phyloP scores from a whole-genome alignment of 2,888 invertebrate species.

The Punctoribates punctum region DNA sequence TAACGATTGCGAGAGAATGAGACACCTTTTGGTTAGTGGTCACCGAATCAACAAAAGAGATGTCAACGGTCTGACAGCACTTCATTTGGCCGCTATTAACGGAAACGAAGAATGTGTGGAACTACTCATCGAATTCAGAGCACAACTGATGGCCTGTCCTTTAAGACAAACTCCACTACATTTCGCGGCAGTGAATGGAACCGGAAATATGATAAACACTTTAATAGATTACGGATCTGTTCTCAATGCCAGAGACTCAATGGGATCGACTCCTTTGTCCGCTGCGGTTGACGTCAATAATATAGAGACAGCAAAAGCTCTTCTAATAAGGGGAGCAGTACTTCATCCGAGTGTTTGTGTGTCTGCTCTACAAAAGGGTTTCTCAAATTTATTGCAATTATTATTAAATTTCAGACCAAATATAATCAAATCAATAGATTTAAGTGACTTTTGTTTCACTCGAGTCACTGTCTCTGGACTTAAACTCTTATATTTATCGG shows the following conservation, averaged over 20 bases:
- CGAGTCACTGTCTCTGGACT: neutral
- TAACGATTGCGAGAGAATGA: neutral
- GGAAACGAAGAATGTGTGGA: constrained; percentile 23
- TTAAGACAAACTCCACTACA: constrained; percentile 14
- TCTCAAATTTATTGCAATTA: neutral
- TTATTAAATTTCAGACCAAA: constrained; percentile 18
- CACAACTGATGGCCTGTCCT: neutral
- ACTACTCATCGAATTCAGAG: constrained; percentile 2
- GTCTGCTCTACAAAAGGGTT: constrained; percentile 4
- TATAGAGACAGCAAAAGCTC: neutral
- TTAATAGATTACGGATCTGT: constrained; percentile 13
- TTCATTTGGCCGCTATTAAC: constrained; percentile 31
- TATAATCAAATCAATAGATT: neutral
- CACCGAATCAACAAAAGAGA: constrained; percentile 24
- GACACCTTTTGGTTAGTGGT: neutral
- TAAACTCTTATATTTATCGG: constrained; percentile 3
- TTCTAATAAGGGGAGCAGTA: constrained; percentile 7
- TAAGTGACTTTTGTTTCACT: constrained; percentile 14
- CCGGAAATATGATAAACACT: constrained; percentile 10
- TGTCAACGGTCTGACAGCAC: constrained; percentile 14
- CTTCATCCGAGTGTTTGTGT: neutral
- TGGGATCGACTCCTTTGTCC: constrained; percentile 7
- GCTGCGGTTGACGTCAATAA: neutral
- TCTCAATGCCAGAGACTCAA: constrained; percentile 7
- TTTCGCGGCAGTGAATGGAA: constrained; percentile 20